Conservation (phyloP, 2,888 invertebrate genomes). For the Serripes groenlandicus region DNA sequence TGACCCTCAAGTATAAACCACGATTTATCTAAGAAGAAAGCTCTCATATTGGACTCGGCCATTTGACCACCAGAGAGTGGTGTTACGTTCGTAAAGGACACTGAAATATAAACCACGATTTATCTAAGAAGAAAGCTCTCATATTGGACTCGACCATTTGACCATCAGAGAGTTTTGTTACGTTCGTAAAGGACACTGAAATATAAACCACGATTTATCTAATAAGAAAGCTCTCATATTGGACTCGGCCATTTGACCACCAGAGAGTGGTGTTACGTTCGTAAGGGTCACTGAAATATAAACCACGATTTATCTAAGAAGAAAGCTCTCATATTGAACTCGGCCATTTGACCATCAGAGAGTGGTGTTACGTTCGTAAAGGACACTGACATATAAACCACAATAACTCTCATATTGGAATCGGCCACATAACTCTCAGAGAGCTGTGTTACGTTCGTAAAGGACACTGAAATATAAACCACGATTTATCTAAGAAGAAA, state of each 20-base stretch:
- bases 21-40: background rate
- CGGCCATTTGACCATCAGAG: too few relatives aligned
- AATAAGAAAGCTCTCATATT: too few relatives aligned
- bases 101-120: constrained; percentile 7
- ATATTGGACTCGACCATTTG: background rate
- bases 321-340: background rate
- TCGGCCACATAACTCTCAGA: background rate
- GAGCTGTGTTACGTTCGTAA: background rate
- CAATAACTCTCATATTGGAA: too few relatives aligned
- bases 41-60: constrained; percentile 1
- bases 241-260: too few relatives aligned
- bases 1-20: too few relatives aligned
- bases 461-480: background rate
- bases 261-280: too few relatives aligned
- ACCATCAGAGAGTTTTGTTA: background rate
- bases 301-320: constrained; percentile 5
- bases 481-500: background rate
- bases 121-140: background rate
- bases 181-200: background rate
- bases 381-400: too few relatives aligned
- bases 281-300: too few relatives aligned
- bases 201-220: too few relatives aligned
- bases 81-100: background rate
- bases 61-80: background rate
- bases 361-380: too few relatives aligned